These are phyloP conservation scores for Apis cerana DNA, from an alignment of 1,140 invertebrate genomes.

Conservation along the genomic window DNA sequence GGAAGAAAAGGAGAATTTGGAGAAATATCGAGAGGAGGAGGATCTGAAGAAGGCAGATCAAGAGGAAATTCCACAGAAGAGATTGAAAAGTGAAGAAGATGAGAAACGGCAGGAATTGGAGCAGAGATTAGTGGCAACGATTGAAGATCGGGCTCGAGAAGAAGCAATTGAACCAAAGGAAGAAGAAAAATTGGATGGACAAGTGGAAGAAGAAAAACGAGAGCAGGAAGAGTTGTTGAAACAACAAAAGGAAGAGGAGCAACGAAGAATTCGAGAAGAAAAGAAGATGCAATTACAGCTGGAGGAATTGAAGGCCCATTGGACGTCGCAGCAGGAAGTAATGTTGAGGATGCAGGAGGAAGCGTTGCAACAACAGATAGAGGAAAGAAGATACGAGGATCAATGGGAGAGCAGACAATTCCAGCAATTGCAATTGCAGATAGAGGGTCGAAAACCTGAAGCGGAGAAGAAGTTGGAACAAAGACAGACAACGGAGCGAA, in stretches of 20 bases:
- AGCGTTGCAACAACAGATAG: not conserved
- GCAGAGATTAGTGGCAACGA: not conserved
- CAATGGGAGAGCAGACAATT: not conserved
- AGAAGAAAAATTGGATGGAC: not conserved
- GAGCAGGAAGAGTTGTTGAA: slow-evolving; percentile 3
- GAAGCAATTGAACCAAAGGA: not conserved
- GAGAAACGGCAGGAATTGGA: not conserved
- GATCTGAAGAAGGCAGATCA: not conserved
- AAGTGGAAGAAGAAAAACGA: not conserved
- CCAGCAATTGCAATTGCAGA: not conserved
- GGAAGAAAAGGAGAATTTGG: not conserved
- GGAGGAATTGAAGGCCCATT: not conserved
- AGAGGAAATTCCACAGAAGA: not conserved
- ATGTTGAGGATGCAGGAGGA: slow-evolving; percentile 16
- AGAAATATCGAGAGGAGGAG: not conserved
- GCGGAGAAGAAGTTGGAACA: not conserved
- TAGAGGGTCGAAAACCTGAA: slow-evolving; percentile 27
- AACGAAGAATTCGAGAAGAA: not conserved
- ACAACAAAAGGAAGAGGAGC: not conserved
- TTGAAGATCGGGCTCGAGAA: not conserved
- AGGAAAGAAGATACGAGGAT: not conserved
- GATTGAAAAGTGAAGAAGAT: slow-evolving; percentile 32
- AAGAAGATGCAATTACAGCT: slow-evolving; percentile 8
- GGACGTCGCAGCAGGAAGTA: not conserved
- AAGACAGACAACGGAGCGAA: not conserved